These are phyloP conservation scores for Parnassius smintheus DNA, from an alignment of 2,888 invertebrate genomes.

Conservation along the genomic window DNA sequence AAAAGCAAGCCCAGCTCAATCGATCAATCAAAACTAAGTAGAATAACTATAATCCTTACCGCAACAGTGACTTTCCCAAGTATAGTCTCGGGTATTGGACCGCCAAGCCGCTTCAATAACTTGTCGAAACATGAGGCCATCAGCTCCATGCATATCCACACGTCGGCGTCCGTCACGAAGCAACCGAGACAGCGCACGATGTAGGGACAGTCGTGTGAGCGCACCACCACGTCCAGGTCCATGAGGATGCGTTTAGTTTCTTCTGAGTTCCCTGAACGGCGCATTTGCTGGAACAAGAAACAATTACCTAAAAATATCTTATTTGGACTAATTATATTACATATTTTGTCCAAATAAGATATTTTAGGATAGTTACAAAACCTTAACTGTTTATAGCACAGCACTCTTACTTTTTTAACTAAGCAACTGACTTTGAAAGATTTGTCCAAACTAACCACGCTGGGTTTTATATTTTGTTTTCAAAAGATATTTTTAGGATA, in stretches of 20 bases:
- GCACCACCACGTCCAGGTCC: slow-evolving; percentile 99
- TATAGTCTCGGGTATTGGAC: slow-evolving; percentile 97
- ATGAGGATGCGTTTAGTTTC: slow-evolving; percentile 99
- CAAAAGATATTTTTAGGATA: no score
- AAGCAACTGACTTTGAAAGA: no score
- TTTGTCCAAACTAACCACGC: no score
- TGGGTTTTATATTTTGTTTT: no score
- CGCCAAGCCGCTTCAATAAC: slow-evolving; percentile 90
- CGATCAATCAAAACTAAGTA: no score
- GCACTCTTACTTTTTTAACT: no score
- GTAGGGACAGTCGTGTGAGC: slow-evolving; percentile 97
- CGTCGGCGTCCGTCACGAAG: slow-evolving; percentile 98
- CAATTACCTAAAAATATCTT: no score
- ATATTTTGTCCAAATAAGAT: no score
- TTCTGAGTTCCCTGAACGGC: slow-evolving; percentile 96
- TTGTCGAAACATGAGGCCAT: slow-evolving; percentile 99
- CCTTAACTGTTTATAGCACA: no score
- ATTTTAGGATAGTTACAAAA: no score
- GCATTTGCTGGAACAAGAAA: slow-evolving; percentile 89
- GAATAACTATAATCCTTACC: slow-evolving; percentile 83
- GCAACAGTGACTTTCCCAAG: slow-evolving; percentile 98
- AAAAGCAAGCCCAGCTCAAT: no score
- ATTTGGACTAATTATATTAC: no score
- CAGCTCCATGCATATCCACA: slow-evolving; percentile 99
- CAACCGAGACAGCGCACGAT: slow-evolving; percentile 99